phyloP scores from a whole-genome alignment of 2,888 invertebrate genomes.

The Drosophila flavopinicola region DNA sequence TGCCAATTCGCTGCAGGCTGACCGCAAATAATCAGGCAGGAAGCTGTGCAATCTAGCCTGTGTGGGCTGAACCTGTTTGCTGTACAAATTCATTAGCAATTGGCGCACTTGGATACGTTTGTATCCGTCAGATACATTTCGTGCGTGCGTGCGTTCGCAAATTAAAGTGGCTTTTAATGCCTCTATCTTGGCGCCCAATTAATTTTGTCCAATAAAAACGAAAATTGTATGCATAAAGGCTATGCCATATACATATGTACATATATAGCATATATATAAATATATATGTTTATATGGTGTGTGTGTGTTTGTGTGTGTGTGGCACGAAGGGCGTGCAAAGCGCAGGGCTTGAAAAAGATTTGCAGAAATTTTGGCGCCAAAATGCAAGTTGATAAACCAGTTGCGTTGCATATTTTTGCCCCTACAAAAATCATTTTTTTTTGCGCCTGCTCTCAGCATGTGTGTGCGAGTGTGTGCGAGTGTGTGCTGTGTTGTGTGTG shows the following conservation, averaged over 20 bases:
- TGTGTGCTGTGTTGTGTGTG: conserved; percentile 14
- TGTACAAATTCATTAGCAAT: conserved; percentile 67
- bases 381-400: conserved; percentile 81
- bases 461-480: conserved; percentile 21
- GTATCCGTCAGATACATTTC: too few species aligned
- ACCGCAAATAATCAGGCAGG: conserved; percentile 76
- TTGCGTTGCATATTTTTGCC: conserved; percentile 73
- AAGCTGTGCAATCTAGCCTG: conserved; percentile 45
- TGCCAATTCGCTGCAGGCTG: conserved; percentile 64
- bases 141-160: conserved; percentile 56
- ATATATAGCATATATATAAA: conserved; percentile 3
- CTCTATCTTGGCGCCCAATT: conserved; percentile 78
- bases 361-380: conserved; percentile 83
- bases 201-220: conserved; percentile 75
- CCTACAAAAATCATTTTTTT: conserved; percentile 56
- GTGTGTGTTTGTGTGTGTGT: conserved; percentile 26
- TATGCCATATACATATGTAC: conserved; percentile 32
- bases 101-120: conserved; percentile 21
- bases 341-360: conserved; percentile 72
- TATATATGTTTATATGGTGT: background rate
- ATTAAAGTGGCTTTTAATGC: conserved; percentile 74
- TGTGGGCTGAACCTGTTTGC: conserved; percentile 45
- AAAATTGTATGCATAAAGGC: conserved; percentile 72
- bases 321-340: conserved; percentile 70
- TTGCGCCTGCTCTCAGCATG: conserved; percentile 23